Conservation (phyloP, 1,140 invertebrate species). For the Schlechtendalia chinensis region DNA sequence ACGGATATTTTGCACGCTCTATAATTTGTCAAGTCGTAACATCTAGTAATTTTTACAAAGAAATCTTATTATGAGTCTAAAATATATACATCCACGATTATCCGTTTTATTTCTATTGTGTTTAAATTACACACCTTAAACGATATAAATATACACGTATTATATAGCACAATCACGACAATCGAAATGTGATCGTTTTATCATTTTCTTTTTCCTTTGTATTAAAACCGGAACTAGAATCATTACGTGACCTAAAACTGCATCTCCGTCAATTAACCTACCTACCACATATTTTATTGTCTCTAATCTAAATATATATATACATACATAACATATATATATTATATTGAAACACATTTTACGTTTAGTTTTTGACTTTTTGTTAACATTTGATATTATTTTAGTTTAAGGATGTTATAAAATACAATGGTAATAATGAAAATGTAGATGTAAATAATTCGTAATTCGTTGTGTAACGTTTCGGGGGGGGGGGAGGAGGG, state of each 20-base stretch:
- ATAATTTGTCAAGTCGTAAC: constrained; percentile 22
- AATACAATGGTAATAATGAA: not conserved
- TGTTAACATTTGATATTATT: too few relatives aligned
- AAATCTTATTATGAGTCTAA: constrained; percentile 12
- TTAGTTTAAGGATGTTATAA: not conserved
- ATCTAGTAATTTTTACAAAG: not conserved
- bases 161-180: not conserved
- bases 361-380: too few relatives aligned
- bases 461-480: not conserved
- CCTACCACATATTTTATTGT: not conserved
- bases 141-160: not conserved
- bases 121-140: constrained; percentile 11
- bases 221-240: not conserved
- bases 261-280: too few relatives aligned
- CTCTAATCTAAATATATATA: not conserved
- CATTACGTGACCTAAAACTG: not conserved
- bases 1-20: constrained; percentile 27
- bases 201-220: not conserved
- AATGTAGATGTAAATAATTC: not conserved
- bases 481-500: not conserved
- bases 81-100: constrained; percentile 1
- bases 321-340: too few relatives aligned
- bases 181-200: not conserved
- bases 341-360: too few relatives aligned
- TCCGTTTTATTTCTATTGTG: constrained; percentile 7